Evolutionary conservation across 2,797 vertebrate species (phyloP).

Genomic region (Coregonus suidteri): DNA sequence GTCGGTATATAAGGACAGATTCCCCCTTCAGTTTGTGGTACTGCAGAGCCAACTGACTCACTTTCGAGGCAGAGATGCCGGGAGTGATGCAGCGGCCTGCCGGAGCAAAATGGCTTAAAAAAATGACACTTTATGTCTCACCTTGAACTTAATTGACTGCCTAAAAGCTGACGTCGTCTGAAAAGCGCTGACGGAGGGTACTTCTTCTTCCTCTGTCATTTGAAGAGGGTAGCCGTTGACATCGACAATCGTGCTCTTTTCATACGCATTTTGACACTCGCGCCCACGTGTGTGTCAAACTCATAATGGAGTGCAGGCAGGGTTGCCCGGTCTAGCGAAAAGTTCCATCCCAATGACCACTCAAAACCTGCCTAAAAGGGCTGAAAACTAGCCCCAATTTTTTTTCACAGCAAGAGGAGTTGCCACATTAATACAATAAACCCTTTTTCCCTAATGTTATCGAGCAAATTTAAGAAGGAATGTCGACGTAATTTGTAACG

Average conservation of each 20-base stretch:
- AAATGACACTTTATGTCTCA: not conserved
- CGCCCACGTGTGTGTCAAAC: not conserved
- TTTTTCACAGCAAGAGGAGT: too few relatives aligned
- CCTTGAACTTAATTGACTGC: not conserved
- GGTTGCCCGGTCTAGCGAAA: too few relatives aligned
- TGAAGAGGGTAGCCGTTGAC: slow-evolving; percentile 52
- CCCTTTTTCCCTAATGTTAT: too few relatives aligned
- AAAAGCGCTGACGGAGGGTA: not conserved
- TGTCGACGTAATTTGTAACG: too few relatives aligned
- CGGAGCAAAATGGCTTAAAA: not conserved
- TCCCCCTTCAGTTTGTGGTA: slow-evolving; percentile 13
- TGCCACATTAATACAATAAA: too few relatives aligned
- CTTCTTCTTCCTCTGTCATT: not conserved
- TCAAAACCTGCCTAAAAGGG: too few relatives aligned
- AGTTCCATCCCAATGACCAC: too few relatives aligned
- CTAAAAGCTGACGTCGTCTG: not conserved
- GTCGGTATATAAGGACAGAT: slow-evolving; percentile 9
- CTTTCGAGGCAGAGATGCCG: slow-evolving; percentile 54
- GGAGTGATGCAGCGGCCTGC: not conserved
- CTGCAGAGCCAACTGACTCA: slow-evolving; percentile 46
- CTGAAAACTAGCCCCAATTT: too few relatives aligned
- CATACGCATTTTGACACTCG: not conserved
- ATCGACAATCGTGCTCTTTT: slow-evolving; percentile 36
- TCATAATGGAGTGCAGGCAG: not conserved
- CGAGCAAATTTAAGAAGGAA: too few relatives aligned